Base-by-base conservation (phyloP, 2,113 vertebrate genomes). In the Brevimyrus niger region DNA sequence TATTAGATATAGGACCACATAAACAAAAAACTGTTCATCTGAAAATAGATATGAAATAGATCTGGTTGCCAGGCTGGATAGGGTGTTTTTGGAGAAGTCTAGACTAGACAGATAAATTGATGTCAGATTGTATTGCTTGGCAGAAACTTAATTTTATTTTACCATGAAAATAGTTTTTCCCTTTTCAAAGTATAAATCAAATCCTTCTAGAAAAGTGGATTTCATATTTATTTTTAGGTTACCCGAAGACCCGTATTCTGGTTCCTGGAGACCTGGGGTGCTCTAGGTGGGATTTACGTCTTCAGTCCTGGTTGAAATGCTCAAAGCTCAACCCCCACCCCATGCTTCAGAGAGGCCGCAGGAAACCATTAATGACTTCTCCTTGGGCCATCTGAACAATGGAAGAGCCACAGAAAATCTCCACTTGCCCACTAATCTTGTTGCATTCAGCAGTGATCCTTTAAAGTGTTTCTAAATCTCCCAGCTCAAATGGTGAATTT, bases 91-190 rank as follows among this genome's bases (percentile, higher is more conserved):
- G 73, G 31, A 80, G 35, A 80, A 80, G 73, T 80, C 73, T 80
- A 38, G 73, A 80, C 73, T 42, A 80, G 73, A 80, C 73, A 80
- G 73, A 80, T 80, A 80, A 80, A 80, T 80, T 80, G 73, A 80
- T 42, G 73, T 80, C 31, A 80, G 73, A 80, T 80, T 80, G 73
- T 80, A 42, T 42, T 80, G 73, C 73, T 80, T 80, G 73, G 73
- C 73, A 80, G 35, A 80, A 80, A 42, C 73, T 19, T 80, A 80
- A 80, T 80, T 80, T 80, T 80, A 80, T 42, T 35, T 80, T 80
- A 80, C 73, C 35, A 42, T 80, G 73, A 80, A 80, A 80, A 80
- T 80, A 80, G 31, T 38, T 80, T 76, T 80, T 80, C 17, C 15
- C 15, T 80, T 80, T 80, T 80, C 31, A 17, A 80, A 42, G 73